Base-by-base conservation (phyloP, 2,888 invertebrate species). In the Nineta flava region DNA sequence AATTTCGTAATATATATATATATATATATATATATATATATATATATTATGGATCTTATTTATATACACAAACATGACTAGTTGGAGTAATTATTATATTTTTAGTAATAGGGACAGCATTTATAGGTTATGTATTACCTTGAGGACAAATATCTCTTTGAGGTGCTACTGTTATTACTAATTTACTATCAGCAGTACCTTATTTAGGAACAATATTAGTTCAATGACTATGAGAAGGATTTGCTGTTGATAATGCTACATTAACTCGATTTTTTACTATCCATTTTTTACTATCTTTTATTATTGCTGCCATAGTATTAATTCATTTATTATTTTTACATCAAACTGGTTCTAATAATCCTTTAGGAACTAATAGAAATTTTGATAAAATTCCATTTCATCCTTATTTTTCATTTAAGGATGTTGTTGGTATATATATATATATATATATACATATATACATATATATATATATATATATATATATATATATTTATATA, bases 71-170 rank as follows among this genome's bases (percentile, higher is more conserved):
- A 77, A 79, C 19, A 0, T 86, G 85, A 81, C 61, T 72, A 58
- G 57, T 74, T 1, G 84, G 84, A 48, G 68, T 79, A 47, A 67
- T 79, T 52, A 74, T 86, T 62, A 63, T 83, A 66, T 74, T 86
- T 58, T 48, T 78, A 63, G 65, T 75, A 54, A 86, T 86, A 76
- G 77, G 67, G 60, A 79, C 82, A 46, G 82, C 82, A 17, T 87
- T 87, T 64, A 68, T 85, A 72, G 85, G 84, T 0, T 87, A 87
- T 70, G 81, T 85, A 0, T 55, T 84, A 59, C 83, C 83, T 1
- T 84, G 84, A 67, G 83, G 83, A 7, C 83, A 86, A 79, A 86
- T 86, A 75, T 84, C 83, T 1, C 85, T 81, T 63, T 85, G 84
- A 74, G 83, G 82, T 2, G 83, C 83, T 0, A 83, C 83, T 38